phyloP scores from a whole-genome alignment of 2,888 invertebrate genomes.

The Athetis lepigone region DNA sequence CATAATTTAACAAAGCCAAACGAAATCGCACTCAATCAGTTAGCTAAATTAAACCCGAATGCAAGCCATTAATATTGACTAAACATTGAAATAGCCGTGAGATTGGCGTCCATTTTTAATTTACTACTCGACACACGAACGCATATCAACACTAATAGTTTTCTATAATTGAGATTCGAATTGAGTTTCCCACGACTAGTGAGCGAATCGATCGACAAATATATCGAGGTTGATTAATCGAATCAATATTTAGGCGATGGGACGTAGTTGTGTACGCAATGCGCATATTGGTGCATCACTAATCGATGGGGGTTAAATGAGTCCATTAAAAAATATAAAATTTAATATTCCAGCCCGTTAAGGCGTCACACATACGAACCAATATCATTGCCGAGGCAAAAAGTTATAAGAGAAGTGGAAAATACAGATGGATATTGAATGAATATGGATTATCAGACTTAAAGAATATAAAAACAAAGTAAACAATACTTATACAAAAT shows the following conservation, averaged over 20 bases:
- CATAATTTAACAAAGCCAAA: slow-evolving; percentile 31
- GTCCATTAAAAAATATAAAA: no score
- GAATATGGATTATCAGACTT: no score
- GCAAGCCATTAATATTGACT: slow-evolving; percentile 61
- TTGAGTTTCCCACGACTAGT: slow-evolving; percentile 74
- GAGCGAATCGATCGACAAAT: slow-evolving; percentile 71
- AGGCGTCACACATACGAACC: no score
- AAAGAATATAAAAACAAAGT: no score
- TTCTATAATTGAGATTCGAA: slow-evolving; percentile 77
- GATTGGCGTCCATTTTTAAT: slow-evolving; percentile 74
- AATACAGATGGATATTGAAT: no score
- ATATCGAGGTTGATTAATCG: slow-evolving; percentile 76
- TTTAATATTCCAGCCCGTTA: no score
- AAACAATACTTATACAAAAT: no score
- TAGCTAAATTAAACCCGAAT: slow-evolving; percentile 55
- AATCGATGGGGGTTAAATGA: slow-evolving; percentile 30
- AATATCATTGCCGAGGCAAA: no score
- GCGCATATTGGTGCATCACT: slow-evolving; percentile 30
- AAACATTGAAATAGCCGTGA: slow-evolving; percentile 67
- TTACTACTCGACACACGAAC: slow-evolving; percentile 69
- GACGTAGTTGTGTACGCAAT: slow-evolving; percentile 56
- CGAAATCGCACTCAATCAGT: slow-evolving; percentile 51
- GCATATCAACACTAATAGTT: slow-evolving; percentile 70
- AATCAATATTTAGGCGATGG: slow-evolving; percentile 74
- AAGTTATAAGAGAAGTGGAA: no score